These are phyloP conservation scores for Galemys pyrenaicus DNA, from an alignment of 2,113 vertebrate genomes.

Conservation along the genomic window DNA sequence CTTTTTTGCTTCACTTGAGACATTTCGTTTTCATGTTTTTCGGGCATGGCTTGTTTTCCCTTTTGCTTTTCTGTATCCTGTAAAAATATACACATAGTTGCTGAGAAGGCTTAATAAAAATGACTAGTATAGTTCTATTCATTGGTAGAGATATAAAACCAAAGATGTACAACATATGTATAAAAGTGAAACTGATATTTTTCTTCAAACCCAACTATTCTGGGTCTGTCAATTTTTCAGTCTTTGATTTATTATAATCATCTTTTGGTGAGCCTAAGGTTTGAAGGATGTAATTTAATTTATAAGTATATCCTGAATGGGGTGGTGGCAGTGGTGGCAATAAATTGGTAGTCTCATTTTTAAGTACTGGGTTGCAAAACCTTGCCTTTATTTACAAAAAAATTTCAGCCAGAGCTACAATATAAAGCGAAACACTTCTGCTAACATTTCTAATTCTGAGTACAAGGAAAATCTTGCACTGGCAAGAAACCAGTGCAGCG, in stretches of 20 bases:
- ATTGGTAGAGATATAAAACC: neutral
- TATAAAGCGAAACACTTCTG: neutral
- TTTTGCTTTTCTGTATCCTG: conserved; percentile 96
- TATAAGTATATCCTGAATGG: neutral
- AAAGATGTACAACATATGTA: neutral
- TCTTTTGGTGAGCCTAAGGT: neutral
- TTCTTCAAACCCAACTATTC: neutral
- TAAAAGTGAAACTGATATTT: neutral
- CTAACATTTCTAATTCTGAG: neutral
- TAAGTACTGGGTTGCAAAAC: neutral
- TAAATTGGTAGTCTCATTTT: neutral
- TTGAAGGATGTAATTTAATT: neutral
- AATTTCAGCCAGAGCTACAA: neutral
- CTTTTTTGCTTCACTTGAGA: conserved; percentile 91
- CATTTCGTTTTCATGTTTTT: conserved; percentile 90
- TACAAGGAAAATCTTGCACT: neutral
- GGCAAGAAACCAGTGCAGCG: neutral
- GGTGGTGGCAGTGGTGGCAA: neutral
- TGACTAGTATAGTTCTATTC: neutral
- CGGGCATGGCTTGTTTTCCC: conserved; percentile 87
- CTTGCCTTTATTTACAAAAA: neutral
- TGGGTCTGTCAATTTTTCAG: neutral
- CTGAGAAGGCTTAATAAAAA: conserved; percentile 26
- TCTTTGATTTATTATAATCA: neutral
- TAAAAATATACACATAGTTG: conserved; percentile 37